Evolutionary conservation across 2,797 vertebrate species (phyloP).

Genomic region (Sternarchorhynchus goeldii): DNA sequence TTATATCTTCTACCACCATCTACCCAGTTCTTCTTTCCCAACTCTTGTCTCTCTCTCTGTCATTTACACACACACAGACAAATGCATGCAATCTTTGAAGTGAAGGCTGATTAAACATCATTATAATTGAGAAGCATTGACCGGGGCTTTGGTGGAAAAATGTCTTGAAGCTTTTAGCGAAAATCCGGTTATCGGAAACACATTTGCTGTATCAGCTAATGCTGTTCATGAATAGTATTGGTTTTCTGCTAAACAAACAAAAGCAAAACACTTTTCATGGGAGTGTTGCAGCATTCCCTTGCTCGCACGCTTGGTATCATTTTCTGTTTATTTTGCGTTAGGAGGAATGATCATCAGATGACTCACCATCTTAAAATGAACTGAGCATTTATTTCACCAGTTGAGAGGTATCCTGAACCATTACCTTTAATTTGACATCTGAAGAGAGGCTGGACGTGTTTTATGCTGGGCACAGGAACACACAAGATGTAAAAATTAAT

Average conservation of each 20-base stretch:
- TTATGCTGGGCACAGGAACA: too few species aligned
- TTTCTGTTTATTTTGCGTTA: neutral
- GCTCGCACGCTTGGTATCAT: neutral
- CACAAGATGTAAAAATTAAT: too few species aligned
- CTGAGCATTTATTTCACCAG: too few species aligned
- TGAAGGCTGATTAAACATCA: slow-evolving; percentile 48
- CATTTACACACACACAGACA: slow-evolving; percentile 12
- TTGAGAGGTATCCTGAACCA: too few species aligned
- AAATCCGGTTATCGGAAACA: slow-evolving; percentile 68
- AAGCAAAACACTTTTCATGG: slow-evolving; percentile 37
- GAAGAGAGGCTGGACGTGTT: too few species aligned
- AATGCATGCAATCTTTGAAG: slow-evolving; percentile 6
- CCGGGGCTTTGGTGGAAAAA: slow-evolving; percentile 57
- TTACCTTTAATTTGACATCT: too few species aligned
- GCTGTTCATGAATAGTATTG: slow-evolving; percentile 47
- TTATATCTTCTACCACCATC: too few species aligned
- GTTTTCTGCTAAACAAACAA: slow-evolving; percentile 59
- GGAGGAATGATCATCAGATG: neutral
- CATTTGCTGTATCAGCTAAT: slow-evolving; percentile 72
- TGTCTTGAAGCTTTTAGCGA: slow-evolving; percentile 79
- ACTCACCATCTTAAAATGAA: too few species aligned
- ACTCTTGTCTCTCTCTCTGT: slow-evolving; percentile 18
- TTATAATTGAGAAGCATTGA: slow-evolving; percentile 57
- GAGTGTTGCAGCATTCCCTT: neutral
- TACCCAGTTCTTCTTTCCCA: neutral